phyloP scores from a whole-genome alignment of 2,797 vertebrate species.

The Mormyrops attenuatus region DNA sequence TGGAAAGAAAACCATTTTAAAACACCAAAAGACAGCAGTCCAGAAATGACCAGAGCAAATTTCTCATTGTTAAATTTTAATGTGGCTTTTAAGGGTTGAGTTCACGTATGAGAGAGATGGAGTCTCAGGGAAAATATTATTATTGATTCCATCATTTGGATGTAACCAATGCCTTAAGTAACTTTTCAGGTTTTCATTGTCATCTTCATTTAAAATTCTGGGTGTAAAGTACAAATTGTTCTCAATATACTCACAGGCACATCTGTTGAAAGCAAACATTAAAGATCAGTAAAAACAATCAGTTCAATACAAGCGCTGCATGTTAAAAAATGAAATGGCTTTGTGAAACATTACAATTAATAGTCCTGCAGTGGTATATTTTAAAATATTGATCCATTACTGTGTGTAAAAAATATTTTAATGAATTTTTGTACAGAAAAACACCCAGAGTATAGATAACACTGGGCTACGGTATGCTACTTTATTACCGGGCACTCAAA shows the following conservation, averaged over 20 bases:
- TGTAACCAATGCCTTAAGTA: slow-evolving; percentile 90
- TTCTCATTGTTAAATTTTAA: slow-evolving; percentile 88
- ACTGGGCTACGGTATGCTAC: not conserved
- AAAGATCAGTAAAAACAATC: slow-evolving; percentile 63
- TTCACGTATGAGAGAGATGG: slow-evolving; percentile 76
- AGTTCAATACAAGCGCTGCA: slow-evolving; percentile 39
- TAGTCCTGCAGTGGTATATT: slow-evolving; percentile 51
- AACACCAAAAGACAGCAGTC: slow-evolving; percentile 84
- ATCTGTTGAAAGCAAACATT: slow-evolving; percentile 72
- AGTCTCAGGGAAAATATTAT: slow-evolving; percentile 90
- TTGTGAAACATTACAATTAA: slow-evolving; percentile 65
- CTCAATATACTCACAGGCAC: slow-evolving; percentile 64
- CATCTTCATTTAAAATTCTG: slow-evolving; percentile 72
- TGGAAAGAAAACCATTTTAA: slow-evolving; percentile 78
- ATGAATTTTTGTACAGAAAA: not conserved
- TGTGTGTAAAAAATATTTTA: slow-evolving; percentile 27
- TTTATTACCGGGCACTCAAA: not conserved
- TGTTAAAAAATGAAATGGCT: slow-evolving; percentile 77
- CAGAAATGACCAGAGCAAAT: slow-evolving; percentile 78
- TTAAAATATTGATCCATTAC: slow-evolving; percentile 58
- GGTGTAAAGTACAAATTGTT: slow-evolving; percentile 68
- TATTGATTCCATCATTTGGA: slow-evolving; percentile 93
- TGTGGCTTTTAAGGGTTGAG: slow-evolving; percentile 82
- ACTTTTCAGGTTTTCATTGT: slow-evolving; percentile 72
- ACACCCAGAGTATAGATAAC: not conserved